phyloP scores from a whole-genome alignment of 2,797 vertebrate species.

The Lepus oiostolus region DNA sequence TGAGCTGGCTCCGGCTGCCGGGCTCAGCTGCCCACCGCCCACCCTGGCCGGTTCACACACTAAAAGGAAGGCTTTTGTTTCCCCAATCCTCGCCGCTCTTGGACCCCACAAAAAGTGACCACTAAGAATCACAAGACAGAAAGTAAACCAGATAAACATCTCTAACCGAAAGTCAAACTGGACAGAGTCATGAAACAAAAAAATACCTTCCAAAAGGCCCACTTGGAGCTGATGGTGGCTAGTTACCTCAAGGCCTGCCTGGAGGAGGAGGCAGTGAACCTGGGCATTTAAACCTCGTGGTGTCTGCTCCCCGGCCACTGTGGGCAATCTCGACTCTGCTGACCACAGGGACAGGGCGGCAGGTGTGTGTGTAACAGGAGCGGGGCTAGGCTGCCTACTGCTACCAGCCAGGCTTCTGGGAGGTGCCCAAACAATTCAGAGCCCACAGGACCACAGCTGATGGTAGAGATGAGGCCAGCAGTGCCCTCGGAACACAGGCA shows the following conservation, averaged over 20 bases:
- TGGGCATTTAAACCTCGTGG: not conserved
- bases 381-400: not conserved
- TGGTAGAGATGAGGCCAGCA: not conserved
- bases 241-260: not conserved
- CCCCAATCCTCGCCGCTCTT: not conserved
- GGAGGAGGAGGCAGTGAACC: not conserved
- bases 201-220: not conserved
- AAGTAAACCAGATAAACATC: not conserved
- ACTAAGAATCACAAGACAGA: conserved; percentile 20
- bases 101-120: not conserved
- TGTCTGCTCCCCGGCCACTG: not conserved
- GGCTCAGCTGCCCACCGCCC: not conserved
- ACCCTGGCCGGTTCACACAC: not conserved
- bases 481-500: not conserved
- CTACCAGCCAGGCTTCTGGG: not conserved
- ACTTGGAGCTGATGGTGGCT: not conserved
- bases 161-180: conserved; percentile 21
- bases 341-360: not conserved
- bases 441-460: not conserved
- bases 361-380: no score
- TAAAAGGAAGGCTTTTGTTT: conserved; percentile 12
- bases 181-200: not conserved
- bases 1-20: not conserved
- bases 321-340: not conserved
- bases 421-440: not conserved